Percentiles rank a stretch among this genome's conserved stretches.
Conservation (phyloP, 2,888 invertebrate genomes). For the Cistogaster globosa region DNA sequence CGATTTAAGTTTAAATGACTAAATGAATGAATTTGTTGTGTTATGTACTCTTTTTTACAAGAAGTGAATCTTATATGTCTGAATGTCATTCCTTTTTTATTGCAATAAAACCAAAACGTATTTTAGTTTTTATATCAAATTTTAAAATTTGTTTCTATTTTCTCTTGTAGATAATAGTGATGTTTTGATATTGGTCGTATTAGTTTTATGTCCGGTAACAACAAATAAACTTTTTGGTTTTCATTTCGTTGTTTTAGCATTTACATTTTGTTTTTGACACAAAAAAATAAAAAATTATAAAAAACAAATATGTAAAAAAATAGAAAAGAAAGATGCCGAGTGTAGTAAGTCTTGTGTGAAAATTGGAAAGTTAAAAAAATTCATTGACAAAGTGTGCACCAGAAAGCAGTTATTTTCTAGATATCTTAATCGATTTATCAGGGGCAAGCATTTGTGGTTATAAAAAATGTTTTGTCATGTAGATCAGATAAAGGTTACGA, state of each 20-base stretch:
- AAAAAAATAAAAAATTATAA: not conserved
- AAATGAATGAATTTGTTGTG: constrained; percentile 50
- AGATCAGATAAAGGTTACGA: too few relatives aligned
- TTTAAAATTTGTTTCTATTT: not conserved
- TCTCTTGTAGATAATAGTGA: not conserved
- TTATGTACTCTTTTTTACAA: constrained; percentile 8
- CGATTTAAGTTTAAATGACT: constrained; percentile 61
- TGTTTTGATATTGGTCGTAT: constrained; percentile 5
- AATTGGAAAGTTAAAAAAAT: too few relatives aligned
- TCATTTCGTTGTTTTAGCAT: not conserved
- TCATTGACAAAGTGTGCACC: too few relatives aligned
- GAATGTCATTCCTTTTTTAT: not conserved
- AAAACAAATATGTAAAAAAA: not conserved
- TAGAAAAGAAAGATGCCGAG: not conserved
- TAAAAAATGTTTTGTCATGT: too few relatives aligned
- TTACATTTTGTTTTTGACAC: not conserved
- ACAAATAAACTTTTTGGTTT: not conserved
- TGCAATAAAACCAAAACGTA: constrained; percentile 10
- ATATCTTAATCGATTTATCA: too few relatives aligned
- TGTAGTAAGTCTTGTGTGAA: too few relatives aligned
- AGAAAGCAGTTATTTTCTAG: too few relatives aligned
- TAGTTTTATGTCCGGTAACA: constrained; percentile 31
- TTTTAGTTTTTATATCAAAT: constrained; percentile 1
- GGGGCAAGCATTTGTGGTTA: too few relatives aligned
- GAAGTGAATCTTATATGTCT: constrained; percentile 13